These are phyloP conservation scores for Cryptoblepharus egeriae DNA, from an alignment of 2,797 vertebrate species.

Conservation along the genomic window DNA sequence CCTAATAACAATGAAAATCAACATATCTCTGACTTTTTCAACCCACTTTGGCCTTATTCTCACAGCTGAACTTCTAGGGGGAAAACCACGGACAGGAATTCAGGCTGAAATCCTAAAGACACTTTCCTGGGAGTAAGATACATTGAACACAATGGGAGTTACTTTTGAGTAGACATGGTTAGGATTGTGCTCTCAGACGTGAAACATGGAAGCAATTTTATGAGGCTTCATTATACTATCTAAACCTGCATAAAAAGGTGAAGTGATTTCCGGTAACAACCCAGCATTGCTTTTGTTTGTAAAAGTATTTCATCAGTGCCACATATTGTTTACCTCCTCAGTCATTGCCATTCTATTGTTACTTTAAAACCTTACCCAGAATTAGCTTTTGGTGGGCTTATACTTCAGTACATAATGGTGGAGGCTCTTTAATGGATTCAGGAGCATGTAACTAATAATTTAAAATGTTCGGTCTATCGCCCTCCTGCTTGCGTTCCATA, in stretches of 20 bases:
- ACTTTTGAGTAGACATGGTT: too few relatives aligned
- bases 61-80: background rate
- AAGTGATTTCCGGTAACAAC: background rate
- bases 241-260: background rate
- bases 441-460: conserved; percentile 41
- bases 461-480: conserved; percentile 42
- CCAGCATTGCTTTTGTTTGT: background rate
- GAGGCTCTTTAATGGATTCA: conserved; percentile 31
- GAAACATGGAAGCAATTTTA: too few relatives aligned
- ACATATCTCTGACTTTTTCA: background rate
- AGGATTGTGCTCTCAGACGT: too few relatives aligned
- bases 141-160: too few relatives aligned
- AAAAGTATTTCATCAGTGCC: conserved; percentile 26
- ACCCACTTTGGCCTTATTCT: background rate
- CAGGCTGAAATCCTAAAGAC: too few relatives aligned
- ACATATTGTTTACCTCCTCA: conserved; percentile 18
- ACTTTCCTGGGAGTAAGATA: too few relatives aligned
- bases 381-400: conserved; percentile 34
- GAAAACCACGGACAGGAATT: background rate
- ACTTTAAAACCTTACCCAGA: conserved; percentile 34
- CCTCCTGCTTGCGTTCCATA: conserved; percentile 41
- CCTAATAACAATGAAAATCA: background rate
- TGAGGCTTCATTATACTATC: background rate
- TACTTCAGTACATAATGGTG: conserved; percentile 35
- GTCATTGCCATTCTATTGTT: conserved; percentile 15